A percentile compares a stretch with the other conserved stretches of the same genome.
phyloP scores from a whole-genome alignment of 1,140 invertebrate species.

The Ooceraea biroi region DNA sequence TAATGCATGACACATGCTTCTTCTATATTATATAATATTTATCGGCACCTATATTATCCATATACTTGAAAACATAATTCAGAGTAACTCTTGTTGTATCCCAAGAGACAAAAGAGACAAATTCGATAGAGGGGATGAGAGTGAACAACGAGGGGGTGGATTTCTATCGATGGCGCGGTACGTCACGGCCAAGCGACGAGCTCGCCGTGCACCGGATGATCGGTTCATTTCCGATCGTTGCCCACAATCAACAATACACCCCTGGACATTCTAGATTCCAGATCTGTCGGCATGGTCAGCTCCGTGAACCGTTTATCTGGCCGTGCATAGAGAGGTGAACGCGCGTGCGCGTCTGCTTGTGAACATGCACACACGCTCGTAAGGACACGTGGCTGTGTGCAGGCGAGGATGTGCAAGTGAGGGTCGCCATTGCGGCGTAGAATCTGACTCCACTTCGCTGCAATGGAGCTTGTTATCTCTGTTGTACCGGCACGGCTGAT shows the following conservation, averaged over 20 bases:
- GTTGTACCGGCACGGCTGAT: slow-evolving; percentile 62
- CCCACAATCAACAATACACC: slow-evolving; percentile 70
- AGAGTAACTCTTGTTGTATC: not conserved
- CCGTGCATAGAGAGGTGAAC: not conserved
- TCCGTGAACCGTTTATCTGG: slow-evolving; percentile 48
- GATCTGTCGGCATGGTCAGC: slow-evolving; percentile 61
- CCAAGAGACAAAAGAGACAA: not conserved
- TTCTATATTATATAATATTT: too few species aligned
- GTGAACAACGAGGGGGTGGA: slow-evolving; percentile 24
- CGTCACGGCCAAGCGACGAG: slow-evolving; percentile 64
- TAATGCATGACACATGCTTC: too few species aligned
- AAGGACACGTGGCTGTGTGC: not conserved
- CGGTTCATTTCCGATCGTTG: slow-evolving; percentile 77
- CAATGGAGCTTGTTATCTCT: slow-evolving; percentile 76
- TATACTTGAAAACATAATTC: not conserved
- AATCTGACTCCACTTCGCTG: slow-evolving; percentile 40
- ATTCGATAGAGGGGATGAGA: not conserved
- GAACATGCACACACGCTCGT: not conserved
- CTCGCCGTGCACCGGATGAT: slow-evolving; percentile 63
- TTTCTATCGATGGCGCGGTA: slow-evolving; percentile 63
- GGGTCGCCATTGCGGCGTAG: slow-evolving; percentile 36
- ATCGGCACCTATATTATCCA: not conserved
- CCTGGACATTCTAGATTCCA: slow-evolving; percentile 63
- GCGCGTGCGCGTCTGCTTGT: not conserved
- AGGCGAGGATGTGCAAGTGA: not conserved